These are phyloP conservation scores for Bostrychus sinensis DNA, from an alignment of 2,113 vertebrate species.

Conservation along the genomic window DNA sequence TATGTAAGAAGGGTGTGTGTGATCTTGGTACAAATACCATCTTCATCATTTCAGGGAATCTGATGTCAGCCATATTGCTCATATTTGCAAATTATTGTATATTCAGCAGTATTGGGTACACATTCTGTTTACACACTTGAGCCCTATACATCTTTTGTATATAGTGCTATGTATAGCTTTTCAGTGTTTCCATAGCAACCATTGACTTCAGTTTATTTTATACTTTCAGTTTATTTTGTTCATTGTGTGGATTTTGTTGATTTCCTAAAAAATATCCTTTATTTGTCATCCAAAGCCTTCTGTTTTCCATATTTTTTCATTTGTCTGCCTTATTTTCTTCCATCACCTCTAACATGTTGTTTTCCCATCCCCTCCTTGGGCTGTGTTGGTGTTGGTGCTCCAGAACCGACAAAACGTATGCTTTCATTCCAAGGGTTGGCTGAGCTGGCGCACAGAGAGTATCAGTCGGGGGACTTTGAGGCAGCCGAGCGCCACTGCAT, in stretches of 20 bases:
- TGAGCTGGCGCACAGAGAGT: conserved; percentile 99
- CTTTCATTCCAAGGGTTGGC: conserved; percentile 99
- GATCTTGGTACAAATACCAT: too few relatives aligned
- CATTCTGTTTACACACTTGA: neutral
- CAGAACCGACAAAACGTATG: conserved; percentile 99
- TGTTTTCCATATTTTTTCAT: conserved; percentile 56
- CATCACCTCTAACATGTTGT: conserved; percentile 94
- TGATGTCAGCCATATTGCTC: too few relatives aligned
- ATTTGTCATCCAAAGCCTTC: conserved; percentile 25
- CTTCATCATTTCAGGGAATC: too few relatives aligned
- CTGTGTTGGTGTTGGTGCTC: conserved; percentile 97
- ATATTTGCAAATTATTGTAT: neutral
- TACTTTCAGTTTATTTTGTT: conserved; percentile 18
- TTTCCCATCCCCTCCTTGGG: conserved; percentile 83
- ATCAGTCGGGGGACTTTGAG: conserved; percentile 99
- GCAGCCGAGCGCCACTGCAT: conserved; percentile 99
- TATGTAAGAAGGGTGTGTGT: too few relatives aligned
- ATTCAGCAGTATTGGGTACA: too few relatives aligned
- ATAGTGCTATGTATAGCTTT: neutral
- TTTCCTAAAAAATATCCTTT: conserved; percentile 7
- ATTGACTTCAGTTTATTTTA: neutral
- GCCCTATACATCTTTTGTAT: neutral
- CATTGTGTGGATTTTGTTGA: neutral
- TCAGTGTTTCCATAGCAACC: neutral
- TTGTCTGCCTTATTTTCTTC: conserved; percentile 82